Conservation (phyloP, 2,888 invertebrate species). For the Phyto melanocephala region DNA sequence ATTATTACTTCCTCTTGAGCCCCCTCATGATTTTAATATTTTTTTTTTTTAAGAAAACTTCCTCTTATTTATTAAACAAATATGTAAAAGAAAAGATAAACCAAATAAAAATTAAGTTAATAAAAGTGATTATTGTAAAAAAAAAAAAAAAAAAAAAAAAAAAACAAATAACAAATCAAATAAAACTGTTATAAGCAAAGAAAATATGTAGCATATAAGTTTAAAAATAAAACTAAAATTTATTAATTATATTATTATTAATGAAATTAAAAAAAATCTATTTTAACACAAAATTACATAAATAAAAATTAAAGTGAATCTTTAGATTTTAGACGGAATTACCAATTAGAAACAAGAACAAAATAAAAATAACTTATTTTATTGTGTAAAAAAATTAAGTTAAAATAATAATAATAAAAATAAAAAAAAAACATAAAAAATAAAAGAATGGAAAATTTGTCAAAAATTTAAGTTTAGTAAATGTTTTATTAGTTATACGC, state of each 20-base stretch:
- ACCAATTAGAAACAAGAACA: constrained; percentile 13
- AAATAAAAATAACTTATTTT: constrained; percentile 26
- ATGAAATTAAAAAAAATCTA: constrained; percentile 10
- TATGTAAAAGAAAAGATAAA: not conserved
- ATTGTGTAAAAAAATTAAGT: constrained; percentile 37
- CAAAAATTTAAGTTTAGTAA: not conserved
- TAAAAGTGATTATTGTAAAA: constrained; percentile 19
- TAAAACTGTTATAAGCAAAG: constrained; percentile 49
- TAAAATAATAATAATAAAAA: constrained; percentile 33
- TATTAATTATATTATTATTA: not conserved
- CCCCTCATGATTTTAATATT: not conserved
- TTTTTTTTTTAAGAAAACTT: not conserved
- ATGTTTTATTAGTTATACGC: not conserved
- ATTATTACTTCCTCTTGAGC: not conserved
- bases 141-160: not conserved
- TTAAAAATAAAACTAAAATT: constrained; percentile 22
- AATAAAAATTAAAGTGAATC: constrained; percentile 12
- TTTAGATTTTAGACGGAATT: constrained; percentile 54
- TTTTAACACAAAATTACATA: constrained; percentile 18
- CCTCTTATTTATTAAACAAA: not conserved
- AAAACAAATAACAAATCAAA: too few species aligned
- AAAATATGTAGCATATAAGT: constrained; percentile 34
- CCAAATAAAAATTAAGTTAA: not conserved
- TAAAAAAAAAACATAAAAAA: constrained; percentile 25
- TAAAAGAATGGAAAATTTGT: not conserved